phyloP scores from a whole-genome alignment of 2,888 invertebrate species.

The Tenodera sinensis region DNA sequence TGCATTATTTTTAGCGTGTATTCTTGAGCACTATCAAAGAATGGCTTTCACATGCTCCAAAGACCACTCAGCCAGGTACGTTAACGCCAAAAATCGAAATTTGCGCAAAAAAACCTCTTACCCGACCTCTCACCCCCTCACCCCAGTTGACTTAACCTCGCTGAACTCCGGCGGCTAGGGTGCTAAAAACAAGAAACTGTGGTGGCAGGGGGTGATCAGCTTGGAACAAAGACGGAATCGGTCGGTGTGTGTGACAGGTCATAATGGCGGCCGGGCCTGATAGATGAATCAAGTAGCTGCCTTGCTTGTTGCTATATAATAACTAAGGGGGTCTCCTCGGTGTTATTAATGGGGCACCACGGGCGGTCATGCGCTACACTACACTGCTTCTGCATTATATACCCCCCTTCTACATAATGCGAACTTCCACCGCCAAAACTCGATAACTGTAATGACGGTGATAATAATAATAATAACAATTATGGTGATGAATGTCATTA shows the following conservation, averaged over 20 bases:
- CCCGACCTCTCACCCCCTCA: too few species aligned
- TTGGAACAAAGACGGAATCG: not conserved
- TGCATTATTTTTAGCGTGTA: too few species aligned
- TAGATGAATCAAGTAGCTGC: slow-evolving; percentile 8
- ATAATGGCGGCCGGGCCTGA: slow-evolving; percentile 5
- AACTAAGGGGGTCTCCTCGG: not conserved
- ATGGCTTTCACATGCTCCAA: too few species aligned
- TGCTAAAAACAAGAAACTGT: not conserved
- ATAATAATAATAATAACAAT: not conserved
- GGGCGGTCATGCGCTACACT: slow-evolving; percentile 9
- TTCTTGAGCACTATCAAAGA: too few species aligned
- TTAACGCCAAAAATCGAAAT: too few species aligned
- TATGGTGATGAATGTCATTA: not conserved
- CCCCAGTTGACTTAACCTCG: too few species aligned
- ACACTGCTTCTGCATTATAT: slow-evolving; percentile 18
- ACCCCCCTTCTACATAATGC: not conserved
- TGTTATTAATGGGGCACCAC: slow-evolving; percentile 2
- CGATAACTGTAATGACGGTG: not conserved
- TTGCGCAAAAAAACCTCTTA: too few species aligned
- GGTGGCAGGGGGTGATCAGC: not conserved
- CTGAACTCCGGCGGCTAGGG: too few species aligned
- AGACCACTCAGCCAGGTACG: too few species aligned
- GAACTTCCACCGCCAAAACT: not conserved
- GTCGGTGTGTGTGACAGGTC: slow-evolving; percentile 5
- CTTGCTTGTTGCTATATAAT: not conserved